Evolutionary conservation across 2,888 invertebrate genomes (phyloP).

Genomic region (Zaprionus lineosus): DNA sequence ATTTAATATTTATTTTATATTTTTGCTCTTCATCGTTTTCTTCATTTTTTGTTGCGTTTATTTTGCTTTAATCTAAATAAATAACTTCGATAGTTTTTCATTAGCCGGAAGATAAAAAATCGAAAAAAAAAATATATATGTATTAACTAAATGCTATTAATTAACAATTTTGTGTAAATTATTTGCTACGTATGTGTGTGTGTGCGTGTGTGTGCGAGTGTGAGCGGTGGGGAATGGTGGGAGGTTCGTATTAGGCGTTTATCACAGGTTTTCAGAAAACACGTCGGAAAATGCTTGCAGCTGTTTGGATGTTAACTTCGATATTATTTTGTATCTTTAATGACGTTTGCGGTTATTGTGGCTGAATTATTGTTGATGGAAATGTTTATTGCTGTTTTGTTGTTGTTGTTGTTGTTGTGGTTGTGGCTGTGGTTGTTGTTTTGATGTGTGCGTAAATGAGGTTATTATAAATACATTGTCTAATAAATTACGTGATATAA

Average conservation of each 20-base stretch:
- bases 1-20: slow-evolving; percentile 1
- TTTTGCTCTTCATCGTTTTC: slow-evolving; percentile 18
- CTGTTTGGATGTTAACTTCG: too few species aligned
- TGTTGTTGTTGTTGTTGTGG: slow-evolving; percentile 12
- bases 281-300: slow-evolving; percentile 9
- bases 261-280: slow-evolving; percentile 55
- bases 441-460: slow-evolving; percentile 9
- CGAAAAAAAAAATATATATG: slow-evolving; percentile 37
- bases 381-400: background rate
- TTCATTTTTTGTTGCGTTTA: slow-evolving; percentile 5
- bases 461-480: slow-evolving; percentile 39
- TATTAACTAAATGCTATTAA: slow-evolving; percentile 41
- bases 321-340: slow-evolving; percentile 1
- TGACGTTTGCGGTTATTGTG: too few species aligned
- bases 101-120: slow-evolving; percentile 45
- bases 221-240: background rate
- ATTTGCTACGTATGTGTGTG: slow-evolving; percentile 44
- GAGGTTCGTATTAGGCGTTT: slow-evolving; percentile 40
- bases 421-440: background rate
- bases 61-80: slow-evolving; percentile 44
- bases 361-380: slow-evolving; percentile 10
- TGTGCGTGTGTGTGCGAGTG: slow-evolving; percentile 2
- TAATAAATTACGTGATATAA: slow-evolving; percentile 38
- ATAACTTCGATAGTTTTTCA: slow-evolving; percentile 50
- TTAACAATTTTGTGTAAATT: slow-evolving; percentile 54